Conservation (phyloP, 1,140 invertebrate species). For the Drosophila pruinosa region DNA sequence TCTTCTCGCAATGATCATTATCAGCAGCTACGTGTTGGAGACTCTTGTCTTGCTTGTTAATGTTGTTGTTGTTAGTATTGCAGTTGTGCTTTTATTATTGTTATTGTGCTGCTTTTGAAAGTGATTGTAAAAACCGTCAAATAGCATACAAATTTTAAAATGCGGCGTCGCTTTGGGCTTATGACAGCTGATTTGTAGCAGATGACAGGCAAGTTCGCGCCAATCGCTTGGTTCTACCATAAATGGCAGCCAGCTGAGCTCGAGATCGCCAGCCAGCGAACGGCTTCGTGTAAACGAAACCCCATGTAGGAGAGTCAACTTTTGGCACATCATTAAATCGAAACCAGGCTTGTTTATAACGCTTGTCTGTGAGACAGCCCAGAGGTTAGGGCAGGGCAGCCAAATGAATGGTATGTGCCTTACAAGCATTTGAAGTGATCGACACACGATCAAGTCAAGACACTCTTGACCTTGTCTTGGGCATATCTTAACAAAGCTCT, state of each 20-base stretch:
- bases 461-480: conserved; percentile 60
- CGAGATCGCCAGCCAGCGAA: conserved; percentile 7
- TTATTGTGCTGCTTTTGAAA: conserved; percentile 60
- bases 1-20: conserved; percentile 65
- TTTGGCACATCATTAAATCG: conserved; percentile 70
- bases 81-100: conserved; percentile 14
- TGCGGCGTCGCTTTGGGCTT: conserved; percentile 42
- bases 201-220: conserved; percentile 78
- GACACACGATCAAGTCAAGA: conserved; percentile 29
- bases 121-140: conserved; percentile 69
- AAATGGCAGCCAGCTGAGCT: conserved; percentile 50
- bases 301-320: conserved; percentile 13
- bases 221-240: conserved; percentile 67
- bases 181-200: conserved; percentile 80
- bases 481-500: not conserved
- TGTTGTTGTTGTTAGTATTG: conserved; percentile 25
- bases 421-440: conserved; percentile 33
- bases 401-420: conserved; percentile 41
- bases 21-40: conserved; percentile 26
- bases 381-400: conserved; percentile 21
- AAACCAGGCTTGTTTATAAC: conserved; percentile 23
- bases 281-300: conserved; percentile 20
- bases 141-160: conserved; percentile 12
- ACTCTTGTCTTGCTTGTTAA: conserved; percentile 1
- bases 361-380: not conserved